Conservation (phyloP, 1,140 invertebrate genomes). For the Zaprionus ghesquierei region DNA sequence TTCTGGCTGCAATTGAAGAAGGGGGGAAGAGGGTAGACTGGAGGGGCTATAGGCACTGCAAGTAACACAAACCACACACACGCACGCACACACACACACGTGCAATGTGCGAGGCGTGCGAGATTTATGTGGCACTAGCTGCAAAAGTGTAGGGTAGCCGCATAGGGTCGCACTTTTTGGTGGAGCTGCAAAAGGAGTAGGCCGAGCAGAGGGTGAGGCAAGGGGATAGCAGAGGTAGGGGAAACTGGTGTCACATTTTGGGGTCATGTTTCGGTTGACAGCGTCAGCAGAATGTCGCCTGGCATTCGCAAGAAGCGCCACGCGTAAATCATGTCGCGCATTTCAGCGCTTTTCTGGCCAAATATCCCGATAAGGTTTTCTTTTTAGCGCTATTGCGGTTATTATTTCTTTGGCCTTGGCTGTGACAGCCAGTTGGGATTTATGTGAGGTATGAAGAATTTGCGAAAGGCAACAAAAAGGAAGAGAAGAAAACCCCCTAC, state of each 20-base stretch:
- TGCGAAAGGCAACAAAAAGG: no score
- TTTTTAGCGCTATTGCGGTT: neutral
- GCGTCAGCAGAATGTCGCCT: constrained; percentile 22
- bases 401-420: constrained; percentile 6
- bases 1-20: neutral
- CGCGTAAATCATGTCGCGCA: constrained; percentile 37
- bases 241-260: constrained; percentile 17
- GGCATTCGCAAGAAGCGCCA: constrained; percentile 15
- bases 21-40: neutral
- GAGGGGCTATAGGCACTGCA: no score
- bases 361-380: constrained; percentile 16
- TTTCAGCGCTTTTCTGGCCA: neutral
- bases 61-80: no score
- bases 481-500: no score
- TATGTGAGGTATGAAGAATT: neutral
- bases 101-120: neutral
- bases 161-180: neutral
- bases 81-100: neutral
- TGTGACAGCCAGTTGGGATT: neutral
- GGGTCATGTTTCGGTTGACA: constrained; percentile 44
- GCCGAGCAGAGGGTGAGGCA: neutral
- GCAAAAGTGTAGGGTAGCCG: neutral
- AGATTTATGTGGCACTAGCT: constrained; percentile 35
- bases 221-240: neutral
- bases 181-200: neutral